phyloP scores from a whole-genome alignment of 1,140 invertebrate genomes.

The Euwallacea similis region DNA sequence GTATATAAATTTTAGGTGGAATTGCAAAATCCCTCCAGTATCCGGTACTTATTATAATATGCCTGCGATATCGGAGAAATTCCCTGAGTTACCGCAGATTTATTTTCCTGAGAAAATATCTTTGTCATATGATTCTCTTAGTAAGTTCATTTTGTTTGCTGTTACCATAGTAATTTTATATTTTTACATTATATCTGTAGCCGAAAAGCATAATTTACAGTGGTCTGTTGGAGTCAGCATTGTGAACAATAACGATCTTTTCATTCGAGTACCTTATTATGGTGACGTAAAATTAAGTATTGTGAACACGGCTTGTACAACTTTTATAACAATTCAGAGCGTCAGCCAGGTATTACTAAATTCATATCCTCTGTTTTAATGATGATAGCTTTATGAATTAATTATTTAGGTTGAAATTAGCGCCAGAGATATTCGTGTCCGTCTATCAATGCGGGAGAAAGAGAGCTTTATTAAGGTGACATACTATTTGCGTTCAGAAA shows the following conservation, averaged over 20 bases:
- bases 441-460: conserved; percentile 52
- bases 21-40: conserved; percentile 44
- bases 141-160: conserved; percentile 18
- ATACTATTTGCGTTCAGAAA: too few relatives aligned
- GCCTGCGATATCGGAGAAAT: conserved; percentile 50
- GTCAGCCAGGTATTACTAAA: conserved; percentile 58
- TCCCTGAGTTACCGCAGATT: conserved; percentile 48
- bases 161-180: background rate
- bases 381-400: background rate
- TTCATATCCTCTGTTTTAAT: conserved; percentile 2
- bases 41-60: conserved; percentile 51
- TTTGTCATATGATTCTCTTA: conserved; percentile 39
- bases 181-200: conserved; percentile 20
- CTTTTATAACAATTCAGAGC: conserved; percentile 55
- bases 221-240: conserved; percentile 58
- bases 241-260: conserved; percentile 62
- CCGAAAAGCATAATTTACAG: conserved; percentile 44
- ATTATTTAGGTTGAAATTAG: conserved; percentile 63
- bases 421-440: conserved; percentile 68
- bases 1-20: conserved; percentile 45
- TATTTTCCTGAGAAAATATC: conserved; percentile 44
- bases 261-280: conserved; percentile 66
- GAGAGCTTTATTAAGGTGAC: conserved; percentile 13
- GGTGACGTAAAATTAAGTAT: conserved; percentile 74
- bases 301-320: conserved; percentile 42